These are phyloP conservation scores for Nineta flava DNA, from an alignment of 2,888 invertebrate genomes.

Conservation along the genomic window DNA sequence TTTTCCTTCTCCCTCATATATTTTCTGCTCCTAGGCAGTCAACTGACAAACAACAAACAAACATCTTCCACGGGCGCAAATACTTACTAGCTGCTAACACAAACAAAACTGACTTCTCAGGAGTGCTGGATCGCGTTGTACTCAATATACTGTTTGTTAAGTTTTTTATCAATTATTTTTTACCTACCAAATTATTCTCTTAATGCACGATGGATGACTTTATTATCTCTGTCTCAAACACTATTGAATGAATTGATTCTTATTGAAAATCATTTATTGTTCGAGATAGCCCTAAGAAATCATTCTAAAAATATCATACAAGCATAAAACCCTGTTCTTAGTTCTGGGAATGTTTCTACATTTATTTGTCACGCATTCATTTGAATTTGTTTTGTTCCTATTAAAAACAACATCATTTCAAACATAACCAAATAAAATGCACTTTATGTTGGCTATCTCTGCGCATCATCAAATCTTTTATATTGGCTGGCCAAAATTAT, in stretches of 20 bases:
- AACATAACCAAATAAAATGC: no score
- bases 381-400: background rate
- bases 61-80: constrained; percentile 3
- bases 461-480: no score
- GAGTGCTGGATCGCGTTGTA: background rate
- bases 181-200: background rate
- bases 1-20: no score
- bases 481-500: no score
- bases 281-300: background rate
- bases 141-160: background rate
- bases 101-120: background rate
- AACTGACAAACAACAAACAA: background rate
- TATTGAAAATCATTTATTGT: background rate
- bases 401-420: no score
- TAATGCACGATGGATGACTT: background rate
- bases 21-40: constrained; percentile 12
- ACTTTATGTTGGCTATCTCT: no score
- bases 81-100: background rate
- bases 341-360: background rate
- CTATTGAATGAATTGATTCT: background rate
- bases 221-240: background rate
- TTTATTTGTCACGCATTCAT: background rate
- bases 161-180: background rate
- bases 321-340: constrained; percentile 2
- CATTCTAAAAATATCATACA: background rate